Conservation (phyloP, 2,113 vertebrate genomes). For the Onychorhynchus coronatus region DNA sequence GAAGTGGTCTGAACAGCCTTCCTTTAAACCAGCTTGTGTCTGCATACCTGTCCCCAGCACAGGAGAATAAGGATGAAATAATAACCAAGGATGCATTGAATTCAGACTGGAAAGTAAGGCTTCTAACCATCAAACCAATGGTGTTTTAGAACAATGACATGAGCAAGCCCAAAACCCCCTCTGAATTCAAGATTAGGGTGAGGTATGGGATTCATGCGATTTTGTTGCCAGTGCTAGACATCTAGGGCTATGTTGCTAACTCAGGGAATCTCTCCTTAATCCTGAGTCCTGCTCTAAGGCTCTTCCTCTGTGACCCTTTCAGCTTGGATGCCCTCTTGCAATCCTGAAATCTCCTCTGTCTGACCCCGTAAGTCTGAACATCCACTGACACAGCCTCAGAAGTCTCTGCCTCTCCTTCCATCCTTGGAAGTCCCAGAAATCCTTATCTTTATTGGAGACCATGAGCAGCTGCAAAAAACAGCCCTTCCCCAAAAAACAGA, state of each 20-base stretch:
- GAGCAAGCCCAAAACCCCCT: background rate
- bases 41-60: background rate
- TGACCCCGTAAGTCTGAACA: background rate
- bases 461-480: background rate
- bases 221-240: background rate
- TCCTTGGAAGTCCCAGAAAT: background rate
- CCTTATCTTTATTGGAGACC: background rate
- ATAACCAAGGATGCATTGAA: background rate
- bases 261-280: background rate
- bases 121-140: background rate
- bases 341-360: background rate
- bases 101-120: background rate
- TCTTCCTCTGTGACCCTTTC: background rate
- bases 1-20: background rate
- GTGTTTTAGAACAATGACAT: background rate
- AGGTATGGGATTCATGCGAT: background rate
- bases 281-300: background rate
- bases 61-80: rapidly evolving
- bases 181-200: background rate
- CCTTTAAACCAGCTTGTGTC: background rate
- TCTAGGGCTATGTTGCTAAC: background rate
- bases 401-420: background rate
- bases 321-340: background rate
- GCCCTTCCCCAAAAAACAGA: background rate
- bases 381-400: background rate